Evolutionary conservation across 2,797 vertebrate genomes (phyloP).

Genomic region (Nyctalus aviator): DNA sequence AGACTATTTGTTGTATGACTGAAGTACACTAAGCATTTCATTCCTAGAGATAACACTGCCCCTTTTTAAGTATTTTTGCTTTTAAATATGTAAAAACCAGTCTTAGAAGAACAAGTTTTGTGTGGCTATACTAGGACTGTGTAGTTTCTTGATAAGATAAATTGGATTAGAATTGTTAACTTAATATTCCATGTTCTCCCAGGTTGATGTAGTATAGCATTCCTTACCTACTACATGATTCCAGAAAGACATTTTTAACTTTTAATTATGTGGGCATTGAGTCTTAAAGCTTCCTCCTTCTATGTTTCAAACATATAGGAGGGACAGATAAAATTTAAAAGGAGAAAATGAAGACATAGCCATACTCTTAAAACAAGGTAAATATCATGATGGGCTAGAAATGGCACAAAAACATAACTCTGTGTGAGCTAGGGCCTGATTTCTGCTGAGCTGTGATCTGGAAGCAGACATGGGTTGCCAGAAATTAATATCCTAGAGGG

Average conservation of each 20-base stretch:
- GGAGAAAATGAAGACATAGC: slow-evolving; percentile 72
- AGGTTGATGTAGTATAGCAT: slow-evolving; percentile 36
- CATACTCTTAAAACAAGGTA: slow-evolving; percentile 70
- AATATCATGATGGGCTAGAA: slow-evolving; percentile 63
- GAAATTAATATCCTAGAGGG: neutral
- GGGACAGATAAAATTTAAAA: slow-evolving; percentile 70
- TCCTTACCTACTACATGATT: slow-evolving; percentile 56
- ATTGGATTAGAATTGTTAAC: slow-evolving; percentile 26
- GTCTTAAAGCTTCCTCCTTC: slow-evolving; percentile 70
- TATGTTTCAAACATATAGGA: slow-evolving; percentile 68
- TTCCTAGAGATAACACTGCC: slow-evolving; percentile 11
- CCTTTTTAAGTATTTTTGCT: slow-evolving; percentile 37
- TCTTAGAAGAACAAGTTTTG: neutral
- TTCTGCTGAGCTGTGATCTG: slow-evolving; percentile 39
- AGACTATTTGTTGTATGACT: neutral
- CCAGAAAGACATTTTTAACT: slow-evolving; percentile 57
- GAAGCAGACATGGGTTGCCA: neutral
- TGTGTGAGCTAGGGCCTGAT: slow-evolving; percentile 6
- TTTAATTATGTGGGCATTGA: slow-evolving; percentile 50
- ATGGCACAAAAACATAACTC: slow-evolving; percentile 50
- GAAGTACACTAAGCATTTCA: slow-evolving; percentile 9
- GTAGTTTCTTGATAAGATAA: slow-evolving; percentile 36
- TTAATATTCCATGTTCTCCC: slow-evolving; percentile 11
- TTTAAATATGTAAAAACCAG: slow-evolving; percentile 45
- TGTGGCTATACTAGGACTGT: neutral